These are phyloP conservation scores for Cyphomyrus plagiostoma DNA, from an alignment of 2,113 vertebrate species.

Conservation along the genomic window DNA sequence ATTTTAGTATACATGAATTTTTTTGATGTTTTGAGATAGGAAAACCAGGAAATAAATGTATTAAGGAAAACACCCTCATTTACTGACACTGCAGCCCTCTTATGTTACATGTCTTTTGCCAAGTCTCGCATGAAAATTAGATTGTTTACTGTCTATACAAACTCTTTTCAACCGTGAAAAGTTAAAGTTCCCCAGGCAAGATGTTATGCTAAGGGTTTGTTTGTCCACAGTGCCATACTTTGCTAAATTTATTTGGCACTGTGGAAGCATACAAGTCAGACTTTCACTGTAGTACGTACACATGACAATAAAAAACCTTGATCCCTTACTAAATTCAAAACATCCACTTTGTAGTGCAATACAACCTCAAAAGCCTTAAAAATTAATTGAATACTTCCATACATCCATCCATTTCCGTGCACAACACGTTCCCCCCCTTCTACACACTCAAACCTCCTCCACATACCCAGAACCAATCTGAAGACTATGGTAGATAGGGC, in stretches of 20 bases:
- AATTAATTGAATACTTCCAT: background rate
- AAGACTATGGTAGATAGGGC: too few relatives aligned
- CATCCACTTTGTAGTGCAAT: background rate
- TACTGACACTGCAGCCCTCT: background rate
- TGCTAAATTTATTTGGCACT: background rate
- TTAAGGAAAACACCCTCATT: background rate
- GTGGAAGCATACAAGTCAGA: background rate
- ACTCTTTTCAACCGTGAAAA: background rate
- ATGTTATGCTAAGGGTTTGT: background rate
- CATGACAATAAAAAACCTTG: background rate
- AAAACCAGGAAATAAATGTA: background rate
- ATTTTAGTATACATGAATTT: background rate
- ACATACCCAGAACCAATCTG: too few relatives aligned
- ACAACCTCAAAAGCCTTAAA: background rate
- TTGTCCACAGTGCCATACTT: background rate
- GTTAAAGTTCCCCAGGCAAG: background rate
- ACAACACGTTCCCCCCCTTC: too few relatives aligned
- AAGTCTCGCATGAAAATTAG: background rate
- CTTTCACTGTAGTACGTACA: background rate
- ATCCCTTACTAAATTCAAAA: background rate
- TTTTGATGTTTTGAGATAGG: background rate
- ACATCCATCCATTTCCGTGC: background rate
- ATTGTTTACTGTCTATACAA: background rate
- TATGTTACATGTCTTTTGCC: background rate
- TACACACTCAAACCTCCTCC: too few relatives aligned